Evolutionary conservation across 2,113 vertebrate genomes (phyloP).

Genomic region (Tretioscincus oriximinensis): DNA sequence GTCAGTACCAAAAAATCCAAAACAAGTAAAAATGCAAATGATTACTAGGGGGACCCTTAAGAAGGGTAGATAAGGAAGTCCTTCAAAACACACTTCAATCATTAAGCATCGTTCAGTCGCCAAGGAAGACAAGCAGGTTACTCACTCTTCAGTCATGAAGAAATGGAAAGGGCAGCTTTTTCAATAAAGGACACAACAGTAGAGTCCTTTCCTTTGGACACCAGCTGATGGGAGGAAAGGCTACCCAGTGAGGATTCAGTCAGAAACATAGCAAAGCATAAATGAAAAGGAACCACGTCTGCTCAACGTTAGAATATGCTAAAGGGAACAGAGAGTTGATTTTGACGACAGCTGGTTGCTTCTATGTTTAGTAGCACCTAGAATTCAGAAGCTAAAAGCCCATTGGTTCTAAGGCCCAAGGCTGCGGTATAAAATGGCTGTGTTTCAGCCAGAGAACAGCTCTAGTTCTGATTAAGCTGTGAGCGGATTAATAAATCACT

Average conservation of each 20-base stretch:
- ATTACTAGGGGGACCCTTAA: neutral
- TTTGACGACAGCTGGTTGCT: too few relatives aligned
- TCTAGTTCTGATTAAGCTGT: too few relatives aligned
- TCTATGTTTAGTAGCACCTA: too few relatives aligned
- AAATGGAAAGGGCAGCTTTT: slow-evolving; percentile 31
- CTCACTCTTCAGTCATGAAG: slow-evolving; percentile 52
- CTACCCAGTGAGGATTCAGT: slow-evolving; percentile 30
- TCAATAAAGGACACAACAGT: slow-evolving; percentile 65
- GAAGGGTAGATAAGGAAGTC: neutral
- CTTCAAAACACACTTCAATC: neutral
- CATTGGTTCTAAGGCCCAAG: too few relatives aligned
- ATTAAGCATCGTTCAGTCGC: neutral
- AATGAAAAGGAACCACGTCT: too few relatives aligned
- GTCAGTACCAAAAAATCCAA: neutral
- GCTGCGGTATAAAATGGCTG: too few relatives aligned
- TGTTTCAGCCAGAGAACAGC: too few relatives aligned
- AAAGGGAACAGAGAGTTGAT: too few relatives aligned
- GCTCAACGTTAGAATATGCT: too few relatives aligned
- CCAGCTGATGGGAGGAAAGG: slow-evolving; percentile 51
- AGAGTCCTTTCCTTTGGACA: slow-evolving; percentile 53
- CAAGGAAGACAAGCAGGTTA: slow-evolving; percentile 34
- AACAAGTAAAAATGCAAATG: neutral
- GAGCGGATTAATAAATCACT: too few relatives aligned
- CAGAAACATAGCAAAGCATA: neutral
- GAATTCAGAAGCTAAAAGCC: too few relatives aligned